Percentiles rank a stretch among this genome's conserved stretches.
Evolutionary conservation across 1,140 invertebrate species (phyloP).

Genomic region (Lepidotrigona ventralis): DNA sequence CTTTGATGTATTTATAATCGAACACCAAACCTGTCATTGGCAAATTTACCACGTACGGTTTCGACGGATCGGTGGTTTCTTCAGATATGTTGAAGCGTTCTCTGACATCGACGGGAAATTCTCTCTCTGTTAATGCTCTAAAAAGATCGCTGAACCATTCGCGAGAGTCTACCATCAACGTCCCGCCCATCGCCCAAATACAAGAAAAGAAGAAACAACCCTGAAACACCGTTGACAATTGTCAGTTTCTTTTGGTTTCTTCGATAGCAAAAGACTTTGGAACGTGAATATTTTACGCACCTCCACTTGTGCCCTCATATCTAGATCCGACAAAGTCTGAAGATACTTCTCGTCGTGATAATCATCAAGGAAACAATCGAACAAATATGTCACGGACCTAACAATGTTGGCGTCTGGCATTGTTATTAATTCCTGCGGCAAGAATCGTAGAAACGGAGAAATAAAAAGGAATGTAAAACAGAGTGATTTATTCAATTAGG

Average conservation of each 20-base stretch:
- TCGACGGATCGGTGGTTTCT: conserved; percentile 82
- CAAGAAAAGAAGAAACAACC: conserved; percentile 95
- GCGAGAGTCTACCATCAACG: conserved; percentile 87
- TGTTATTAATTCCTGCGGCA: conserved; percentile 88
- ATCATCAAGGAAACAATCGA: conserved; percentile 94
- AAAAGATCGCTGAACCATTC: conserved; percentile 91
- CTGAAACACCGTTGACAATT: conserved; percentile 76
- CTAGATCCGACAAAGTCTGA: conserved; percentile 85
- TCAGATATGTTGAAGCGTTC: conserved; percentile 80
- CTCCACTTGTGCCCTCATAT: conserved; percentile 89
- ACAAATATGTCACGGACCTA: conserved; percentile 90
- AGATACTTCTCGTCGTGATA: conserved; percentile 90
- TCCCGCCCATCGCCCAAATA: conserved; percentile 95
- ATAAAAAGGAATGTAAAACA: background rate
- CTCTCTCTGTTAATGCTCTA: conserved; percentile 86
- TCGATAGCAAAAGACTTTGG: background rate
- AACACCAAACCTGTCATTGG: conserved; percentile 90
- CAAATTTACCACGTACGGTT: conserved; percentile 87
- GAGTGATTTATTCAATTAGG: too few species aligned
- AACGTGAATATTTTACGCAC: conserved; percentile 66
- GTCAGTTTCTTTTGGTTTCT: background rate
- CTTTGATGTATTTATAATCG: conserved; percentile 94
- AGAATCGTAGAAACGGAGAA: background rate
- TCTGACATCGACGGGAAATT: conserved; percentile 83
- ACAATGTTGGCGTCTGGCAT: conserved; percentile 93